Base-by-base conservation (phyloP, 2,888 invertebrate genomes). In the Lasioglossum villosulum region DNA sequence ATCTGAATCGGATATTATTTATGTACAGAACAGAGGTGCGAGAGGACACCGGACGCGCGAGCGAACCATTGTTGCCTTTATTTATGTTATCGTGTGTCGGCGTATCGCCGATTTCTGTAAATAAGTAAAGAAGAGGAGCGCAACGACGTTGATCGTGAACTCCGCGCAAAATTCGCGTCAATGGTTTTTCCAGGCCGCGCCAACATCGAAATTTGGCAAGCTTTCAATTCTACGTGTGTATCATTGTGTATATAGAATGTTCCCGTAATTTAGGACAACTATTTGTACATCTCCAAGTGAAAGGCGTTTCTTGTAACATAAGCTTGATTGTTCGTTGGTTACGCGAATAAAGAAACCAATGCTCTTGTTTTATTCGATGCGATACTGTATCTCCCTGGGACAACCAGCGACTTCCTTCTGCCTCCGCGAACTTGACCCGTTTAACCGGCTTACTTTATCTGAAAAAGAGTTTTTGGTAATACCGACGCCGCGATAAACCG, bases 171-270 rank as follows among this genome's bases (percentile, higher is more conserved):
- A 83, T 75, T 84, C 42, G 23, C 59, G 59, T 45, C 63, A 27
- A 72, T 8, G 37, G 66, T 23, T 48, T 83, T 70, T 76, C 37
- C 39, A 77, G 68, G 75, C 27, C 78, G 75, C 30, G 52, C 10
- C 52, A 23, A 2, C 56, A 6, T 6, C 19, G 30, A 39, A 48
- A 75, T 72, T 75, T 66, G 14, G 52, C 73, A 76, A 70, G 30
- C 30, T 42, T 59, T 59, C 30, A 59, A 73, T 63, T 66, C 63
- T 0, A 19, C 63, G 76, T 88, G 88, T 86, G 88, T 86, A 87
- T 75, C 82, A 92, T 87, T 91, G 74, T 91, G 92, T 91, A 92
- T 90, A 92, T 91, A 90, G 66, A 79, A 71, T 88, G 71, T 88
- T 89, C 80, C 71, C 59, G 74, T 84, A 75, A 86, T 87, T 82